Evolutionary conservation across 2,888 invertebrate species (phyloP).

Genomic region (Nymphalis urticae): DNA sequence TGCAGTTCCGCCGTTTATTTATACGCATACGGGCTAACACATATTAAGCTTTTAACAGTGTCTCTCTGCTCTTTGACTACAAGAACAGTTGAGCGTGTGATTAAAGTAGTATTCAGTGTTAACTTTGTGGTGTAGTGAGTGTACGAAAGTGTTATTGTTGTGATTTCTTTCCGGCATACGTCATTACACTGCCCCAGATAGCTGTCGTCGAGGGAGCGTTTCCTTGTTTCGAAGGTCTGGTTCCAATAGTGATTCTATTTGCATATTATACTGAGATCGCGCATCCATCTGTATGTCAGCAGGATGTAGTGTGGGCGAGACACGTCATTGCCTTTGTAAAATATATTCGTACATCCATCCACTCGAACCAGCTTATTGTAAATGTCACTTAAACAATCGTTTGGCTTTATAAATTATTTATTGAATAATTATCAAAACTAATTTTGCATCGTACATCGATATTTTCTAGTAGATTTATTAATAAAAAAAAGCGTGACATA

Average conservation of each 20-base stretch:
- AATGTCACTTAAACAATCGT: constrained; percentile 9
- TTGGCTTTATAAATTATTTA: constrained; percentile 3
- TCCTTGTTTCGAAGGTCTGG: constrained; percentile 63
- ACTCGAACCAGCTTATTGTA: constrained; percentile 7
- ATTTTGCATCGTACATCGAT: too few relatives aligned
- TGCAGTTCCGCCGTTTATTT: constrained; percentile 70
- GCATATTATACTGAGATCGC: constrained; percentile 59
- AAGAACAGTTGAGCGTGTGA: constrained; percentile 73
- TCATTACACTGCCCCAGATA: constrained; percentile 72
- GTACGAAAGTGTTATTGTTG: constrained; percentile 73
- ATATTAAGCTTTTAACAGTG: constrained; percentile 59
- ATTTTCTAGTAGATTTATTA: too few relatives aligned
- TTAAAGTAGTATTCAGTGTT: constrained; percentile 43
- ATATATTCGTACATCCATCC: constrained; percentile 29
- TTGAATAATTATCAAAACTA: background rate
- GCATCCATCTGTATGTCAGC: constrained; percentile 60
- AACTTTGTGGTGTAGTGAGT: constrained; percentile 62
- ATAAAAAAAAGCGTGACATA: too few relatives aligned
- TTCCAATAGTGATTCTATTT: constrained; percentile 71
- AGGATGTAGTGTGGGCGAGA: constrained; percentile 64
- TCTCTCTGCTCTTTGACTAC: constrained; percentile 73
- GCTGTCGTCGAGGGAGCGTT: constrained; percentile 61
- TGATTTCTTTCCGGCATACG: constrained; percentile 70
- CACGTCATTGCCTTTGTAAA: constrained; percentile 70
- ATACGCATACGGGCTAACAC: constrained; percentile 62